Evolutionary conservation across 2,888 invertebrate species (phyloP), one percentile per base, ranked within the genome.

Genomic region (Drosophila incognita): DNA sequence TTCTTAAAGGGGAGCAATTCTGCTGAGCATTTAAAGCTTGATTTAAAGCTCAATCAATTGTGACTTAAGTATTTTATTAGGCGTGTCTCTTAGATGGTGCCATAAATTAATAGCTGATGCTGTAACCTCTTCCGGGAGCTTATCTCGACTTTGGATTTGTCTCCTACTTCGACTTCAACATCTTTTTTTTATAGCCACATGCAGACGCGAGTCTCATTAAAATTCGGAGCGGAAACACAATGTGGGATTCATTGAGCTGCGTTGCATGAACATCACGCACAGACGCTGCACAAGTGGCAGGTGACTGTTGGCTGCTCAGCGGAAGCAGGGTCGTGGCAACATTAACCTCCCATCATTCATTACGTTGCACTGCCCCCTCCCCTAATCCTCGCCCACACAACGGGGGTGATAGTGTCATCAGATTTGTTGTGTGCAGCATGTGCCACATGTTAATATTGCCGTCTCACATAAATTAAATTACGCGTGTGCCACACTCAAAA

Each of bases 141-240:
- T 8, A 18, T 15, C 7, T 24, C 15, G 54, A 4, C 18, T 13
- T 4, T 11, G 2, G 7, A 18, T 18, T 18, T 35, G 35, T n/a
- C 3, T 54, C 4, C 33, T 10, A 15, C 35, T 52, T 52, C 2
- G 4, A 7, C 15, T 29, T 49, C 2, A 29, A 13, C 21, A 21
- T 6, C 24, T 18, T 2, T 24, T 2, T 24, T 8, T 27, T 8
- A 29, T 2, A 18, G 13, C 51, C n/a, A 21, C 69, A 51, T 29
- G 57, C 31, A 36, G 11, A 40, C 51, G 56, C 18, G 29, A 78
- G 65, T 57, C 60, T 76, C 72, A 82, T 87, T 85, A 63, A 81
- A 82, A 82, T 79, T 66, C 70, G 52, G 49, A 64, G 54, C 69
- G 63, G 71, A 77, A 77, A 54, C 65, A 61, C 53, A 66, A 73